Base-by-base conservation (phyloP, 2,888 invertebrate genomes). In the Ornithoptera priamus region DNA sequence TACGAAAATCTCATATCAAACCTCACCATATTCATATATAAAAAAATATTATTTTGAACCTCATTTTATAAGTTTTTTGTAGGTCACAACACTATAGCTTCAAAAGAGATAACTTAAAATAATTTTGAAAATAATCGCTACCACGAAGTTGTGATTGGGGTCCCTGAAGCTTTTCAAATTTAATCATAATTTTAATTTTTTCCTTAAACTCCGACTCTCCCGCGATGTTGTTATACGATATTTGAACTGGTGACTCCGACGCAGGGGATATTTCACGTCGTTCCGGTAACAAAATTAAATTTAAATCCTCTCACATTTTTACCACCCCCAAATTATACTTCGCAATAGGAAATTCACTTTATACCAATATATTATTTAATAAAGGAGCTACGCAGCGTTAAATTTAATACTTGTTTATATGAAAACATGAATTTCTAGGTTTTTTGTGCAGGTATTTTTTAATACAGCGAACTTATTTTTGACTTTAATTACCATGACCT, bases 211-310 rank as follows among this genome's bases (percentile, higher is more conserved):
- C 77, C 75, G 76, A 78, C 81, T 85, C 85, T 82, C 79, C 77
- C 76, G 84, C 82, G 82, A 85, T 80, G 79, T 83, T 83, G 78
- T 83, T 81, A 76, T 76, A 80, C 76, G 78, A 79, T 80, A 80
- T 82, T 87, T 84, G 85, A 89, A 89, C 85, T 88, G 86, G 77
- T 81, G 84, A 79, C 80, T 68, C 71, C 71, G 86, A 88, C 88
- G 80, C 85, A 80, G 80, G 90, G 90, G 85, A 90, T 87, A 83
- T 86, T 90, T 86, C 86, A 86, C 88, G 89, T 87, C 86, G 86
- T 89, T 90, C 78, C 84, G 81, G 86, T 86, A 87, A 84, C 85
- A 85, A 92, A 92, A 92, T 92, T 92, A 91, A 92, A 92, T 92
- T 92, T 89, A 88, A 90, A 87, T 88, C 89, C 92, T 91, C 91